Evolutionary conservation across 2,113 vertebrate species (phyloP).

Genomic region (Pygathrix nemaeus): DNA sequence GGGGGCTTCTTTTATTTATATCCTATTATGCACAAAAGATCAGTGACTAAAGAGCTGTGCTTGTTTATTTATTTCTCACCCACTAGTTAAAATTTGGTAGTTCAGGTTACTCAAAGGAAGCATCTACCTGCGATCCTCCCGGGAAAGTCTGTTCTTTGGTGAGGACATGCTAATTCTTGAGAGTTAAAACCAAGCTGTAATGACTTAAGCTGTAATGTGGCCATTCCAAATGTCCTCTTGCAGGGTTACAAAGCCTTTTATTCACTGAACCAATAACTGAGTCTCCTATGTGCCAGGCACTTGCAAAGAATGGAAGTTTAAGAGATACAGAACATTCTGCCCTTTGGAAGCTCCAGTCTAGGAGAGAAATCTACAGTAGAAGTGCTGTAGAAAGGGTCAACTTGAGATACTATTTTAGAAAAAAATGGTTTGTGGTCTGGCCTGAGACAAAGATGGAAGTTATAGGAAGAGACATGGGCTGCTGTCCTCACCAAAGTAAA

Average conservation of each 20-base stretch:
- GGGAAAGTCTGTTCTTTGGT: not conserved
- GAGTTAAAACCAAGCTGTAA: not conserved
- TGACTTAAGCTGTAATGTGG: accelerated
- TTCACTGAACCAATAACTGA: not conserved
- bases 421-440: not conserved
- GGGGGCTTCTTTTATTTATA: not conserved
- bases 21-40: not conserved
- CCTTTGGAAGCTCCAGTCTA: not conserved
- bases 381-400: not conserved
- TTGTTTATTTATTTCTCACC: not conserved
- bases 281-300: not conserved
- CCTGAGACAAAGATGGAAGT: not conserved
- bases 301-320: not conserved
- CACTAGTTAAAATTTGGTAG: not conserved
- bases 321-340: not conserved
- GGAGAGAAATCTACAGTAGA: accelerated
- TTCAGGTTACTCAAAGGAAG: not conserved
- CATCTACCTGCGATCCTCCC: not conserved
- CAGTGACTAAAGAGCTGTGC: not conserved
- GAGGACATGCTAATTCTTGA: not conserved
- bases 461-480: accelerated
- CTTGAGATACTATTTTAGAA: not conserved
- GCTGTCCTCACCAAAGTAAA: not conserved
- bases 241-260: not conserved
- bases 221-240: not conserved